These are phyloP conservation scores for Metalampra italica DNA, from an alignment of 2,888 invertebrate species.

Conservation along the genomic window DNA sequence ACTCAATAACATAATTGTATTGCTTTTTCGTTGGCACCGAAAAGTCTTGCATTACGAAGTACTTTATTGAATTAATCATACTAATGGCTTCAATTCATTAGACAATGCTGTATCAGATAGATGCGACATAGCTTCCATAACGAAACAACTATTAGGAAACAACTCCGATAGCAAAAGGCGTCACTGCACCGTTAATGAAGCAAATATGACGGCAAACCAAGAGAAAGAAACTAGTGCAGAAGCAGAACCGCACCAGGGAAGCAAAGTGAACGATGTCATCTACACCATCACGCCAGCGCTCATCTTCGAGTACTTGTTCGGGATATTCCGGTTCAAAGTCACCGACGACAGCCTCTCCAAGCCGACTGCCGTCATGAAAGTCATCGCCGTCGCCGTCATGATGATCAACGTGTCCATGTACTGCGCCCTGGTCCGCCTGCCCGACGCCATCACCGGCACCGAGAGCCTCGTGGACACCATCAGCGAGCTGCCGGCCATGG, in stretches of 20 bases:
- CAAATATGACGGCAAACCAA: not conserved
- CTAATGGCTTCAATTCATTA: too few relatives aligned
- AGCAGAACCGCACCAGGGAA: not conserved
- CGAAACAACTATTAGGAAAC: too few relatives aligned
- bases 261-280: not conserved
- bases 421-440: constrained; percentile 16
- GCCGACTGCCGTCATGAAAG: constrained; percentile 31
- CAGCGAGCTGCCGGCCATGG: constrained; percentile 28
- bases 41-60: too few relatives aligned
- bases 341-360: constrained; percentile 23
- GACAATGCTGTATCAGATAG: too few relatives aligned
- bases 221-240: not conserved
- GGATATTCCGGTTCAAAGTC: constrained; percentile 38
- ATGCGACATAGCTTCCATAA: too few relatives aligned
- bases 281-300: constrained; percentile 29
- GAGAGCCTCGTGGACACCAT: constrained; percentile 21
- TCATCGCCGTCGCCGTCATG: constrained; percentile 21
- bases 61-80: too few relatives aligned
- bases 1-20: too few relatives aligned
- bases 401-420: constrained; percentile 18
- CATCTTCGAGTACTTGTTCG: constrained; percentile 33
- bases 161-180: too few relatives aligned
- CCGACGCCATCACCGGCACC: constrained; percentile 14
- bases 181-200: too few relatives aligned
- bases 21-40: too few relatives aligned